Evolutionary conservation across 2,888 invertebrate species (phyloP).

Genomic region (Mylabris sibirica): DNA sequence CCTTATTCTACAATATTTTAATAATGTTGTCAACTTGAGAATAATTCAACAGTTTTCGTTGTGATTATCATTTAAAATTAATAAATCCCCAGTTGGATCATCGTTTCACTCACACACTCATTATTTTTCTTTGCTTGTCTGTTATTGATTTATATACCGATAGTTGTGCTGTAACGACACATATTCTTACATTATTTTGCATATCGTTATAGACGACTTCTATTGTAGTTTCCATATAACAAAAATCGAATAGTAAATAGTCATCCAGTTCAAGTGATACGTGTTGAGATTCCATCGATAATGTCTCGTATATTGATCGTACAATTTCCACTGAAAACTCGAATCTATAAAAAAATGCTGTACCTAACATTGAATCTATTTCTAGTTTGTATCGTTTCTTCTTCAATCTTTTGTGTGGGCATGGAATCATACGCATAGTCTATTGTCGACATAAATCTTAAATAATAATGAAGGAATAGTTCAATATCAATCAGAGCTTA

Average conservation of each 20-base stretch:
- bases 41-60: no score
- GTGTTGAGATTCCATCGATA: background rate
- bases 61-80: no score
- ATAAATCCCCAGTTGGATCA: no score
- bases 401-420: background rate
- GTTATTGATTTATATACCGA: background rate
- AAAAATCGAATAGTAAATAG: background rate
- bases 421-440: background rate
- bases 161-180: background rate
- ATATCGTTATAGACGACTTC: background rate
- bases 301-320: conserved; percentile 5
- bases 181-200: no score
- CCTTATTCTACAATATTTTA: no score
- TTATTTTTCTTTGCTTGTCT: background rate
- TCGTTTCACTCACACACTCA: no score
- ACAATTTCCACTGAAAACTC: background rate
- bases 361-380: background rate
- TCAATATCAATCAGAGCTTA: background rate
- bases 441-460: background rate
- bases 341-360: background rate
- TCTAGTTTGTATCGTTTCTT: background rate
- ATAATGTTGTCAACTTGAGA: no score
- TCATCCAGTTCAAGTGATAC: background rate
- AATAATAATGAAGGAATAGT: background rate
- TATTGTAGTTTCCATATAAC: background rate